Evolutionary conservation across 1,140 invertebrate species (phyloP), one percentile per base, ranked within the genome.

Genomic region (Vollenhovia emeryi): DNA sequence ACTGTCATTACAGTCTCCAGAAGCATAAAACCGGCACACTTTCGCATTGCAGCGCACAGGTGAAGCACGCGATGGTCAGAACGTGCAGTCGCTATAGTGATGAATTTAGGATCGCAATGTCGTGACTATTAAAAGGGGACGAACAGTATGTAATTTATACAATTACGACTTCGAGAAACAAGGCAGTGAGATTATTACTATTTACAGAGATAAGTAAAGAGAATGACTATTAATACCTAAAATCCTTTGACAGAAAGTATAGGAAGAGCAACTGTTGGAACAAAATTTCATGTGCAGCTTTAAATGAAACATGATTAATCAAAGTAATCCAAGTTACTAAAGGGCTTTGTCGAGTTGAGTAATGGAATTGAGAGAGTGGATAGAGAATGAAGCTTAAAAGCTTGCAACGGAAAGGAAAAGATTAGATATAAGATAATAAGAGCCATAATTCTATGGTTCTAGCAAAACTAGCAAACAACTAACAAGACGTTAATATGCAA

Each of bases 291-390:
- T 3, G 27, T 33, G 27, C 45, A 71, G 9, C 15, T 71, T 71
- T 21, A 11, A 36, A n/a, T 52, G 3, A 71, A 71, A 71, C 33
- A 71, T 30, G 45, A 50, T 50, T 71, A 71, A 71, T 50, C 27
- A 6, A 33, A 21, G 4, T 64, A 64, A 60, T 60, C 27, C 30
- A 36, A 62, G 7, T 30, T 27, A 30, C 18, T 48, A 50, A 69
- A n/a, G 21, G 18, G 15, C 8, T 52, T 69, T 68, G 43, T 48
- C 24, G 24, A 69, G 24, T 50, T n/a, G 9, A 66, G 9, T 71
- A 33, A 71, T 45, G 13, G 43, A 50, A 69, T 50, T 13, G 5
- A 71, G 43, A 69, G 18, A 69, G 8, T 27, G 13, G 24, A 4
- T 11, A 68, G 0, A 48, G 3, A 11, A 66, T 24, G 21, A 43